Percentiles rank a stretch among this genome's conserved stretches.
Evolutionary conservation across 1,140 invertebrate genomes (phyloP).

Genomic region (Sipha flava): DNA sequence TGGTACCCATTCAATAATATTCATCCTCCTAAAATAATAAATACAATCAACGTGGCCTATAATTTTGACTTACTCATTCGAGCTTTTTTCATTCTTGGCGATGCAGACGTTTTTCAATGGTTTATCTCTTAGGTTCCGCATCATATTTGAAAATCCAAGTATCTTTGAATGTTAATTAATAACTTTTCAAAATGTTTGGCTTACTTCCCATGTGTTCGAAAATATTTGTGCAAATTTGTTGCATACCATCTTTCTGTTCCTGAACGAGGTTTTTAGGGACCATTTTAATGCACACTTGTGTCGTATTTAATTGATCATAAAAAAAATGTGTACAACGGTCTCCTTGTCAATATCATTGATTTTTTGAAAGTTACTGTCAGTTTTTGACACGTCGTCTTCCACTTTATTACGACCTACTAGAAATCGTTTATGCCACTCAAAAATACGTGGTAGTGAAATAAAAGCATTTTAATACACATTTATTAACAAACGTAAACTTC

Average conservation of each 20-base stretch:
- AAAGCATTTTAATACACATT: no score
- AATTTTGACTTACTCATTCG: no score
- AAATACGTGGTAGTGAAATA: no score
- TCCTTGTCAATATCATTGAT: conserved; percentile 11
- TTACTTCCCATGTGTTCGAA: conserved; percentile 27
- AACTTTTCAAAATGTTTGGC: conserved; percentile 29
- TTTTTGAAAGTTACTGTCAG: no score
- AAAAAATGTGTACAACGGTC: conserved; percentile 17
- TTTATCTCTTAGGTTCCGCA: conserved; percentile 31
- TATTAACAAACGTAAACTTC: no score
- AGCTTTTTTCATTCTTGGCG: conserved; percentile 36
- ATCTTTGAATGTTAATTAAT: conserved; percentile 28
- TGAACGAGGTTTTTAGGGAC: conserved; percentile 27
- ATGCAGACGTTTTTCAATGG: conserved; percentile 32
- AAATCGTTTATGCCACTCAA: no score
- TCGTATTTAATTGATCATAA: conserved; percentile 33
- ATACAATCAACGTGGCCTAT: conserved; percentile 39
- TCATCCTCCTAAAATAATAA: conserved; percentile 38
- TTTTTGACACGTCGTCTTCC: no score
- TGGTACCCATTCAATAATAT: conserved; percentile 40
- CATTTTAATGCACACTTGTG: conserved; percentile 30
- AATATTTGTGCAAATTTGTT: conserved; percentile 32
- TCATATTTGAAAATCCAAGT: conserved; percentile 31
- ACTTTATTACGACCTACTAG: no score
- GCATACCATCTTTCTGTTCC: conserved; percentile 26